Evolutionary conservation across 1,140 invertebrate species (phyloP).

Genomic region (Drosophila nikananu): DNA sequence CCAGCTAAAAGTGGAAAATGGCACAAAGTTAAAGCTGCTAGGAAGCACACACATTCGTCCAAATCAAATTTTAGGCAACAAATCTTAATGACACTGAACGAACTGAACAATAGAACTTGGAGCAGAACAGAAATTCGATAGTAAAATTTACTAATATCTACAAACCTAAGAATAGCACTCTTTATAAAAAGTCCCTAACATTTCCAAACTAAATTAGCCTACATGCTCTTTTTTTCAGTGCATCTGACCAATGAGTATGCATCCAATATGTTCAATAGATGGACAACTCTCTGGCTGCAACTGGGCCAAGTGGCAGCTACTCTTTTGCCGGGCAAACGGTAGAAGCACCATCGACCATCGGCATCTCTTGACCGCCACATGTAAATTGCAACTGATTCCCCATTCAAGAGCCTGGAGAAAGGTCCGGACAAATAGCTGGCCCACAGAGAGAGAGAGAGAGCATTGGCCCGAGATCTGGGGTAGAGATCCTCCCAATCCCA

Average conservation of each 20-base stretch:
- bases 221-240: not conserved
- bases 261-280: constrained; percentile 36
- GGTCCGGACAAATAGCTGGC: constrained; percentile 44
- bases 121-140: no score
- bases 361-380: constrained; percentile 57
- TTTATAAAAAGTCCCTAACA: not conserved
- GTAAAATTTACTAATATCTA: not conserved
- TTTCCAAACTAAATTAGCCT: not conserved
- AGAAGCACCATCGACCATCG: constrained; percentile 3
- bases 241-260: constrained; percentile 38
- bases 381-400: constrained; percentile 79
- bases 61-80: constrained; percentile 6
- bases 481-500: not conserved
- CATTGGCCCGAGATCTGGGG: constrained; percentile 22
- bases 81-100: not conserved
- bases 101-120: not conserved
- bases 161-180: not conserved
- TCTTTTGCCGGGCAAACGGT: not conserved
- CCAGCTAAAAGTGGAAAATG: constrained; percentile 12
- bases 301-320: constrained; percentile 68
- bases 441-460: constrained; percentile 27
- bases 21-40: constrained; percentile 21
- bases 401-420: constrained; percentile 58
- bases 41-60: not conserved
- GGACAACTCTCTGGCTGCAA: constrained; percentile 44